phyloP scores from a whole-genome alignment of 2,113 vertebrate species.

The Brachirus orientalis region DNA sequence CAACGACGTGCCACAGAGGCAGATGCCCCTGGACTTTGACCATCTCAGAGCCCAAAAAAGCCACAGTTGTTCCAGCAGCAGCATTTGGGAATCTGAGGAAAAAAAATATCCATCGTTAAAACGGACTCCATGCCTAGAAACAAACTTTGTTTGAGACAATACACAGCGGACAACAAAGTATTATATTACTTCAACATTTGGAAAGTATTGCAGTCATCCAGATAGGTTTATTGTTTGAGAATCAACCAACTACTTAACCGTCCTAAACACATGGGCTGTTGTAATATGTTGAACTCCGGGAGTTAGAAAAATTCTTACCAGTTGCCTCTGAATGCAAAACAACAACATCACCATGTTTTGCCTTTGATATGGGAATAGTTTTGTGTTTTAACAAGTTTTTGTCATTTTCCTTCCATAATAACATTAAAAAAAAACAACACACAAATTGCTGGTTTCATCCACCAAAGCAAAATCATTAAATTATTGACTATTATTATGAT shows the following conservation, averaged over 20 bases:
- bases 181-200: slow-evolving; percentile 11
- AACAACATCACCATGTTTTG: not conserved
- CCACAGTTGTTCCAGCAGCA: slow-evolving; percentile 25
- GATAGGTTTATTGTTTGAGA: not conserved
- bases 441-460: too few species aligned
- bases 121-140: not conserved
- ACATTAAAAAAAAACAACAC: too few species aligned
- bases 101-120: slow-evolving; percentile 1
- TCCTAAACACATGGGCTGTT: not conserved
- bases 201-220: slow-evolving; percentile 2
- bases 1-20: slow-evolving; percentile 13
- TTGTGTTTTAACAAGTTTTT: too few species aligned
- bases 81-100: slow-evolving; percentile 9
- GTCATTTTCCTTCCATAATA: too few species aligned
- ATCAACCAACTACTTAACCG: not conserved
- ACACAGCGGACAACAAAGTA: slow-evolving; percentile 6
- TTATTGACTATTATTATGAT: too few species aligned
- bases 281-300: slow-evolving; percentile 1
- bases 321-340: slow-evolving; percentile 5
- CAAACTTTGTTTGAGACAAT: slow-evolving; percentile 3
- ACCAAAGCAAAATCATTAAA: too few species aligned
- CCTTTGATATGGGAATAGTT: too few species aligned
- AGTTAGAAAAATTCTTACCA: not conserved
- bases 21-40: slow-evolving; percentile 20
- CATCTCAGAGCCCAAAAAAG: slow-evolving; percentile 11